Conservation (phyloP, 2,797 vertebrate species). For the Pseudochromis fuscus region DNA sequence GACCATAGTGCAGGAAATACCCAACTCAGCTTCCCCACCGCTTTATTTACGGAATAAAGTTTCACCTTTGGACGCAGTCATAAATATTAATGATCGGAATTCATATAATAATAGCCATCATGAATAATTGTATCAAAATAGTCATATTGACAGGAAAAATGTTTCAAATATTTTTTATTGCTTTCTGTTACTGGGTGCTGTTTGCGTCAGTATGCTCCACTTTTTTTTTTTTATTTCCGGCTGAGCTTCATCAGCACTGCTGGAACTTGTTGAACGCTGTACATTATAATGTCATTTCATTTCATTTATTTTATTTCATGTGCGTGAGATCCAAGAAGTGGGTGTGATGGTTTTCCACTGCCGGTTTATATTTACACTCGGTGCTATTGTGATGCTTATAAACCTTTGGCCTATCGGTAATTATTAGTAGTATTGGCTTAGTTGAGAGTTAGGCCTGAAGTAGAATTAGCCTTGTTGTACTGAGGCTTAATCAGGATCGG, state of each 20-base stretch:
- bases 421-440: slow-evolving; percentile 65
- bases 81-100: slow-evolving; percentile 54
- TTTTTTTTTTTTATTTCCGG: slow-evolving; percentile 12
- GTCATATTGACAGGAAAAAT: neutral
- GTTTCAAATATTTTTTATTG: neutral
- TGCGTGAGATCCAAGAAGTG: slow-evolving; percentile 16
- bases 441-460: slow-evolving; percentile 58
- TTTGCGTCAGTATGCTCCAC: slow-evolving; percentile 11
- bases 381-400: slow-evolving; percentile 37
- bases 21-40: slow-evolving; percentile 37
- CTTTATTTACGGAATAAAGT: slow-evolving; percentile 40
- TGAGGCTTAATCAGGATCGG: slow-evolving; percentile 59
- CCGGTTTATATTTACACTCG: slow-evolving; percentile 25
- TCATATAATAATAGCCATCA: slow-evolving; percentile 23
- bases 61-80: slow-evolving; percentile 49
- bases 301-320: neutral
- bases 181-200: neutral
- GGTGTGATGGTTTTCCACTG: slow-evolving; percentile 29
- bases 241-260: slow-evolving; percentile 14
- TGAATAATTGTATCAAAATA: slow-evolving; percentile 28
- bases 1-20: slow-evolving; percentile 36
- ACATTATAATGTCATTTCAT: neutral
- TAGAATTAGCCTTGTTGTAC: slow-evolving; percentile 62
- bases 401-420: slow-evolving; percentile 51
- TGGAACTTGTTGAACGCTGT: slow-evolving; percentile 12